phyloP scores from a whole-genome alignment of 2,888 invertebrate genomes.

The Bhutanitis thaidina region DNA sequence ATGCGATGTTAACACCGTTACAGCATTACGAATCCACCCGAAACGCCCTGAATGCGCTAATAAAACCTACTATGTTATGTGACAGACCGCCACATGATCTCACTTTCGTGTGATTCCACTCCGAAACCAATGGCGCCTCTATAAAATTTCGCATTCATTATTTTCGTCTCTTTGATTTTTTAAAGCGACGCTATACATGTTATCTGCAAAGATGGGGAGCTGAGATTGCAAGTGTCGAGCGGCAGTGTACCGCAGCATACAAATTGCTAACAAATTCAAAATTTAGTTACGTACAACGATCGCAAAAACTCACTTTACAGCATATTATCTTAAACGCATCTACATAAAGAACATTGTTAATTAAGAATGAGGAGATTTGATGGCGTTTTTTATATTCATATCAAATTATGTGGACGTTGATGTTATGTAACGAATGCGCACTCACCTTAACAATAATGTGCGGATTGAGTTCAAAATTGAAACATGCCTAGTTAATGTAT shows the following conservation, averaged over 20 bases:
- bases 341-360: conserved; percentile 18
- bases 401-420: neutral
- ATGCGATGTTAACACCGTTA: conserved; percentile 67
- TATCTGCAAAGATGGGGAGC: conserved; percentile 55
- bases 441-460: neutral
- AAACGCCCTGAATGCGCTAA: conserved; percentile 52
- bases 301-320: conserved; percentile 10
- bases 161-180: conserved; percentile 52
- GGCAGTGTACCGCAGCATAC: conserved; percentile 48
- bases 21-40: conserved; percentile 59
- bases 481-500: too few species aligned
- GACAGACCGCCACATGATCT: conserved; percentile 51
- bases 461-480: too few species aligned
- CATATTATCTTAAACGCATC: conserved; percentile 15
- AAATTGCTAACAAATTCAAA: conserved; percentile 31
- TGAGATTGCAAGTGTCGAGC: conserved; percentile 61
- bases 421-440: conserved; percentile 2
- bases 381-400: conserved; percentile 16
- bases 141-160: conserved; percentile 64
- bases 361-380: conserved; percentile 15
- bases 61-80: conserved; percentile 64
- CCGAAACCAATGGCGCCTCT: conserved; percentile 44
- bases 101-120: conserved; percentile 48
- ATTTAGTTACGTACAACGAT: conserved; percentile 17
- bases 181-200: conserved; percentile 51